Conservation (phyloP, 2,888 invertebrate genomes). For the Lithosia quadra region DNA sequence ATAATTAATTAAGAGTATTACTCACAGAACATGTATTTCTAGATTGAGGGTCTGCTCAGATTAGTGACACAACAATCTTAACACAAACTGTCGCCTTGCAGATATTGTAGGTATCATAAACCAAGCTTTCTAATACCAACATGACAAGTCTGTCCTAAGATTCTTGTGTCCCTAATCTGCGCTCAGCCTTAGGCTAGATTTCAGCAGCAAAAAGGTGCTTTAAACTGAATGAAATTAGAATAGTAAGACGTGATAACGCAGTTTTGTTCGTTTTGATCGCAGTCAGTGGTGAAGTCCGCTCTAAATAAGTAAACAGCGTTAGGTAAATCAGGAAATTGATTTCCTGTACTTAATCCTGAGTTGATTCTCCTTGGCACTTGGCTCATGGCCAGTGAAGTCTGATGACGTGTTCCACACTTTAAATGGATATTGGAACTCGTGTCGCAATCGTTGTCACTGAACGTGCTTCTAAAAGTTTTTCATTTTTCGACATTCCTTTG, state of each 20-base stretch:
- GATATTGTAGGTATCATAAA: too few relatives aligned
- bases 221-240: too few relatives aligned
- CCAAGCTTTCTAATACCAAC: too few relatives aligned
- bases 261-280: background rate
- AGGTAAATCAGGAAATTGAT: constrained; percentile 39
- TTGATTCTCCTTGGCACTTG: constrained; percentile 65
- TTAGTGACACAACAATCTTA: too few relatives aligned
- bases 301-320: constrained; percentile 11
- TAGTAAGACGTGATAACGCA: too few relatives aligned
- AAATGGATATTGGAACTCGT: constrained; percentile 80
- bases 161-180: too few relatives aligned
- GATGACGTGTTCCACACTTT: constrained; percentile 75
- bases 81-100: too few relatives aligned
- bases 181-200: too few relatives aligned
- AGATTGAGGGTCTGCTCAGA: too few relatives aligned
- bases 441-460: constrained; percentile 61
- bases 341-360: constrained; percentile 58
- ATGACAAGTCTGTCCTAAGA: too few relatives aligned
- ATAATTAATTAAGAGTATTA: background rate
- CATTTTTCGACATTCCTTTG: constrained; percentile 42
- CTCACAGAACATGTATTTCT: too few relatives aligned
- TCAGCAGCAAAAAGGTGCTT: too few relatives aligned
- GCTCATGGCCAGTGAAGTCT: constrained; percentile 65
- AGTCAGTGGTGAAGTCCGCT: background rate
- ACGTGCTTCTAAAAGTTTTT: constrained; percentile 61